Conservation (phyloP, 2,113 vertebrate genomes). For the Patagioenas fasciata region DNA sequence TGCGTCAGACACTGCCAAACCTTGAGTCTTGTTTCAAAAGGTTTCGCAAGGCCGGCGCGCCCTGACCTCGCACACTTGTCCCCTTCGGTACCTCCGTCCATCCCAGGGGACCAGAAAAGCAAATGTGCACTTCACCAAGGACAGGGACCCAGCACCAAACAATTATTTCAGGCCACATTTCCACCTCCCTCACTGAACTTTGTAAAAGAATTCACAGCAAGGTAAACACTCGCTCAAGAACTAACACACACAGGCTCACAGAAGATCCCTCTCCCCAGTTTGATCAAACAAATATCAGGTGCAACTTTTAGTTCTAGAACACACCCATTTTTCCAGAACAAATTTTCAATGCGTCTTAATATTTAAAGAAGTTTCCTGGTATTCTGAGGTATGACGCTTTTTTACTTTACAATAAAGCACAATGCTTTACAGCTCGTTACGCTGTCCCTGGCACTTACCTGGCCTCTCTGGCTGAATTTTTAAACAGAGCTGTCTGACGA, state of each 20-base stretch:
- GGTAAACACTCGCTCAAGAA: background rate
- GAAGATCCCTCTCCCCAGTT: background rate
- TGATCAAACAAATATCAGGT: background rate
- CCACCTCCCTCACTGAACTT: background rate
- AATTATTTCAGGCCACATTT: background rate
- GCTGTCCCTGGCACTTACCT: slow-evolving; percentile 74
- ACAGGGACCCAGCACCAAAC: background rate
- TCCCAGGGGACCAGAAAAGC: background rate
- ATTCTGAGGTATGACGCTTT: background rate
- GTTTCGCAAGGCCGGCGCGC: background rate
- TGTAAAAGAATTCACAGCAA: background rate
- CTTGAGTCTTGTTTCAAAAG: background rate
- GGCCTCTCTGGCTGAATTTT: slow-evolving; percentile 93
- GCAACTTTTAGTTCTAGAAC: background rate
- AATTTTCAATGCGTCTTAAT: background rate
- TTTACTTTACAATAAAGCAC: background rate
- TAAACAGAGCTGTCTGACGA: slow-evolving; percentile 91
- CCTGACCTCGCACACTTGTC: background rate
- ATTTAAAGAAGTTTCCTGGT: background rate
- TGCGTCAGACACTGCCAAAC: background rate
- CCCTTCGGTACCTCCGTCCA: background rate
- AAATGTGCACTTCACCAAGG: fast-evolving
- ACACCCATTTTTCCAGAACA: background rate
- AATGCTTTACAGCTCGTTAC: background rate
- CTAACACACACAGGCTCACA: background rate